Conservation (phyloP, 2,113 vertebrate species). For the Paratilapia polleni region DNA sequence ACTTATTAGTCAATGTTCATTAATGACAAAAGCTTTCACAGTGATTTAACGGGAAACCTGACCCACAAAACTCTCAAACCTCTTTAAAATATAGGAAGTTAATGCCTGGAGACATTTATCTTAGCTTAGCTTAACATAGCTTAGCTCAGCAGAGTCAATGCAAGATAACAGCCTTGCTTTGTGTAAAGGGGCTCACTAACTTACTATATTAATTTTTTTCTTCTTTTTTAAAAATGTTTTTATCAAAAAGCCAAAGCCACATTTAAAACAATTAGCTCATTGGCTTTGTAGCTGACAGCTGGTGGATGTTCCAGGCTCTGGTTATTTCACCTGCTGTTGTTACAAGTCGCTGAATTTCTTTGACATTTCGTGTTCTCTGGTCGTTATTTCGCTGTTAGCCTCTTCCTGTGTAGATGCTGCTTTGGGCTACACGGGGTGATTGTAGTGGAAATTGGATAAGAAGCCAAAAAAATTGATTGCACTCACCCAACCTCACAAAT, state of each 20-base stretch:
- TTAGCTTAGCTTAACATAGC: background rate
- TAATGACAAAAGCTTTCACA: too few species aligned
- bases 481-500: background rate
- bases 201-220: background rate
- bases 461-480: background rate
- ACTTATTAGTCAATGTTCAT: background rate
- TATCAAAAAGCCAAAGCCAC: background rate
- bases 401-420: too few species aligned
- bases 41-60: too few species aligned
- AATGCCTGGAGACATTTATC: background rate
- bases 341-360: too few species aligned
- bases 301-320: too few species aligned
- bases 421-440: too few species aligned
- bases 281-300: background rate
- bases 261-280: background rate
- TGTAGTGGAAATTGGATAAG: too few species aligned
- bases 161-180: background rate
- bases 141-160: background rate
- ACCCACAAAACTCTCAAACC: too few species aligned
- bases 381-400: background rate
- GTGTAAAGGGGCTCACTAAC: background rate
- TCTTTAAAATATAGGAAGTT: too few species aligned
- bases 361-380: background rate
- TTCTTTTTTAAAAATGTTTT: background rate
- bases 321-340: background rate